These are phyloP conservation scores for Ormyrus labotus DNA, from an alignment of 2,888 invertebrate genomes.

Conservation along the genomic window DNA sequence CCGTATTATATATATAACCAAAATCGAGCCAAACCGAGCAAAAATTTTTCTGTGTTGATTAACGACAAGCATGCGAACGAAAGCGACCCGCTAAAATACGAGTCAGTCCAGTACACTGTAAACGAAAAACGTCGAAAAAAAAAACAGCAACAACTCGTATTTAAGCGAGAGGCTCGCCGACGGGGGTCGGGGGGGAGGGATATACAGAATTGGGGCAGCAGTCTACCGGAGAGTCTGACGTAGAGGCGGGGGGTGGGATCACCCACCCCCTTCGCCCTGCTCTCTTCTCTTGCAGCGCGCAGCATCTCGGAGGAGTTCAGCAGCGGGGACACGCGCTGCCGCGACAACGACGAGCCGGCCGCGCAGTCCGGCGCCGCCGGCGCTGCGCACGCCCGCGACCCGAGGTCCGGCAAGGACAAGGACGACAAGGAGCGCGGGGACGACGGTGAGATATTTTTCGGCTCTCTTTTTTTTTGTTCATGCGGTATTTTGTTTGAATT, in stretches of 20 bases:
- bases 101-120: not conserved
- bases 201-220: too few species aligned
- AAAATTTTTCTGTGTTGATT: not conserved
- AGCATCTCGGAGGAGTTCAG: constrained; percentile 99
- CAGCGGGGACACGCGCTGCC: constrained; percentile 86
- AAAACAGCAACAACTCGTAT: not conserved
- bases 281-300: constrained; percentile 81
- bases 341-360: constrained; percentile 79
- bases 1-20: not conserved
- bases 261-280: too few species aligned
- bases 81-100: not conserved
- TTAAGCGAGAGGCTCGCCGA: too few species aligned
- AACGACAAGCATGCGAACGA: constrained; percentile 27
- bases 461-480: not conserved
- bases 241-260: too few species aligned
- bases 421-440: constrained; percentile 87
- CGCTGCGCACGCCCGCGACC: constrained; percentile 75
- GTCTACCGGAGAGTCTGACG: too few species aligned
- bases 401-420: constrained; percentile 82
- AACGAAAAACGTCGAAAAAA: not conserved
- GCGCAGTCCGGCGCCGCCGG: constrained; percentile 66
- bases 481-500: not conserved
- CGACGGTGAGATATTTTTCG: constrained; percentile 83
- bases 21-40: constrained; percentile 28
- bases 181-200: too few species aligned